phyloP scores from a whole-genome alignment of 2,113 vertebrate species.

The Spilogale gracilis region DNA sequence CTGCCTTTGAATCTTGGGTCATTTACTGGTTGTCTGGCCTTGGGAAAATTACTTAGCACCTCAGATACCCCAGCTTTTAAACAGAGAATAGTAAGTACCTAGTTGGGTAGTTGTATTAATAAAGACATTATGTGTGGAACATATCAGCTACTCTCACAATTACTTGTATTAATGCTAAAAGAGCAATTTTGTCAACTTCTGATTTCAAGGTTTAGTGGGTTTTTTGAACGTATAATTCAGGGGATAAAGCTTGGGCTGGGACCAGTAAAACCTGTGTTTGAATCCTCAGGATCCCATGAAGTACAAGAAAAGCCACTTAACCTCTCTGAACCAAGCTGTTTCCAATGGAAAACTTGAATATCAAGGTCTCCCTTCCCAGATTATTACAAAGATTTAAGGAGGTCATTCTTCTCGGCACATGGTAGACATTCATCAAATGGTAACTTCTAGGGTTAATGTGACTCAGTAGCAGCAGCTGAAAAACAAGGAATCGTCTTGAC shows the following conservation, averaged over 20 bases:
- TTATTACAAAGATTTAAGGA: not conserved
- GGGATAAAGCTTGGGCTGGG: not conserved
- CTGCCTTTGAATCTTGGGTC: conserved; percentile 20
- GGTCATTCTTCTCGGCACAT: not conserved
- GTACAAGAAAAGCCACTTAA: not conserved
- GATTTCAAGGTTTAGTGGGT: not conserved
- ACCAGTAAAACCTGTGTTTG: not conserved
- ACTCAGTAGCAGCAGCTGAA: not conserved
- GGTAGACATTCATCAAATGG: not conserved
- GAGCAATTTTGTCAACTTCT: conserved; percentile 28
- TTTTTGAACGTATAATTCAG: not conserved
- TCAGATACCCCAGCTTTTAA: conserved; percentile 21
- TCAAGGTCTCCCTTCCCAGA: not conserved
- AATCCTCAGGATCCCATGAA: not conserved
- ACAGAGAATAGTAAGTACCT: not conserved
- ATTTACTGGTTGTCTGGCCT: not conserved
- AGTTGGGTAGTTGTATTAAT: not conserved
- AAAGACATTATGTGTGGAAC: conserved; percentile 15
- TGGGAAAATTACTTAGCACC: conserved; percentile 52
- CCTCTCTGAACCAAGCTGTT: not conserved
- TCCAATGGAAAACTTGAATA: not conserved
- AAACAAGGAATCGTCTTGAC: not conserved
- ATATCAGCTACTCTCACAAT: not conserved
- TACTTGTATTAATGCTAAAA: conserved; percentile 3
- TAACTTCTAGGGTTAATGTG: not conserved